These are phyloP conservation scores for Dendrocincla fuliginosa DNA, from an alignment of 2,797 vertebrate genomes.

Conservation along the genomic window DNA sequence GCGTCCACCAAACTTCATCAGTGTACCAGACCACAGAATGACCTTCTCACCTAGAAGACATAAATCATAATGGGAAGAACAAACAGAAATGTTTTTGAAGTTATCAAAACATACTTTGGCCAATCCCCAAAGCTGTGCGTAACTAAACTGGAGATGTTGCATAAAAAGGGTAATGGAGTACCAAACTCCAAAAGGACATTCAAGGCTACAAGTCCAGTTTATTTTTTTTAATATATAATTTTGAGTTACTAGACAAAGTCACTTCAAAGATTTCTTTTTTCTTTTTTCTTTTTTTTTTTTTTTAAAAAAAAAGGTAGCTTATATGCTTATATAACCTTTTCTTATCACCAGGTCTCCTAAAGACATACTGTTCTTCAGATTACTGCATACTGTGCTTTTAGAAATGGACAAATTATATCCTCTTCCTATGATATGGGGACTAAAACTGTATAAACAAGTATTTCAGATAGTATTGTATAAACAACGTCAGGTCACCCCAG, in stretches of 20 bases:
- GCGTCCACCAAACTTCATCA: not conserved
- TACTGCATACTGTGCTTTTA: not conserved
- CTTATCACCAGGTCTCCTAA: not conserved
- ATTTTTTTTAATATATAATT: not conserved
- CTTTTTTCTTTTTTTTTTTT: not conserved
- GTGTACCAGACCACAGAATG: not conserved
- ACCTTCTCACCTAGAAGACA: not conserved
- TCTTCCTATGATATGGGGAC: constrained; percentile 31
- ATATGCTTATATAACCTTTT: not conserved
- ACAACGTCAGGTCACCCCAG: not conserved
- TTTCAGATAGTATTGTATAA: not conserved
- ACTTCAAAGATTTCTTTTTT: not conserved
- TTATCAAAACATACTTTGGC: not conserved
- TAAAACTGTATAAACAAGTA: constrained; percentile 12
- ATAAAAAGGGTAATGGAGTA: not conserved
- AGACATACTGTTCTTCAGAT: not conserved
- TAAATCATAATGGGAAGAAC: not conserved
- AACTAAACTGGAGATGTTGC: not conserved
- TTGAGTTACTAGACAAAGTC: not conserved
- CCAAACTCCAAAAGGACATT: not conserved
- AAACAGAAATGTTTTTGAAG: not conserved
- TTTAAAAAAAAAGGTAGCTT: not conserved
- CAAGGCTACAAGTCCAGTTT: not conserved
- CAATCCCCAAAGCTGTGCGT: not conserved
- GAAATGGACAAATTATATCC: constrained; percentile 37